Evolutionary conservation across 2,888 invertebrate species (phyloP), one percentile per base, ranked within the genome.

Genomic region (Cerastis rubricosa): DNA sequence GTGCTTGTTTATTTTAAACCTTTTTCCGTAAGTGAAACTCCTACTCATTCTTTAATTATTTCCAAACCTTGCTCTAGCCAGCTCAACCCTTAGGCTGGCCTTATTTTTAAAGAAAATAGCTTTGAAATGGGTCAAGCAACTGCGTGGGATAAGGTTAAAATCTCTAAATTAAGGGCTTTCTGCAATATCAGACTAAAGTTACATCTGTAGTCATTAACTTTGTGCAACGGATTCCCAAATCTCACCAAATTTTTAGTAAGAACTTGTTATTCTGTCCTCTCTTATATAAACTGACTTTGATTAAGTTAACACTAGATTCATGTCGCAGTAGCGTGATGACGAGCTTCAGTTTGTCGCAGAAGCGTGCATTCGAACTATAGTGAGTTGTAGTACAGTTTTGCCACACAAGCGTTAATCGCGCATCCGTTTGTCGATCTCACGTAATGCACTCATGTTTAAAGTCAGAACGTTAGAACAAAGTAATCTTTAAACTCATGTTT

Each of bases 101-200:
- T 40, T 78, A 67, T 57, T 57, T 47, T 57, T 47, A 78, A 78
- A 25, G 45, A 71, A n/a, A n/a, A 54, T n/a, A 6, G 45, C 35
- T 77, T 65, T 25, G 4, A 75, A 54, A 47, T 47, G 22, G 78
- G 68, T 78, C 54, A 76, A 57, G 25, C 40, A 57, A 57, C n/a
- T 47, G 25, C 40, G 17, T 47, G 40, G 7, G 0, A 66, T 22
- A 51, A 35, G 35, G 43, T 40, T 40, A 47, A 29, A 19, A 25
- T 67, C 25, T 47, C 17, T 66, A 9, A 40, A 66, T 25, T 54
- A 49, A 43, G n/a, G 17, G 54, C 17, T 54, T 77, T 76, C 25
- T 25, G 43, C 43, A 35, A 76, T 19, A 29, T 49, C 9, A 4
- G 22, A n/a, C 14, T 2, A 1, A n/a, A 25, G 29, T 51, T 35